Evolutionary conservation across 2,113 vertebrate species (phyloP).

Genomic region (Epinephelus moara): DNA sequence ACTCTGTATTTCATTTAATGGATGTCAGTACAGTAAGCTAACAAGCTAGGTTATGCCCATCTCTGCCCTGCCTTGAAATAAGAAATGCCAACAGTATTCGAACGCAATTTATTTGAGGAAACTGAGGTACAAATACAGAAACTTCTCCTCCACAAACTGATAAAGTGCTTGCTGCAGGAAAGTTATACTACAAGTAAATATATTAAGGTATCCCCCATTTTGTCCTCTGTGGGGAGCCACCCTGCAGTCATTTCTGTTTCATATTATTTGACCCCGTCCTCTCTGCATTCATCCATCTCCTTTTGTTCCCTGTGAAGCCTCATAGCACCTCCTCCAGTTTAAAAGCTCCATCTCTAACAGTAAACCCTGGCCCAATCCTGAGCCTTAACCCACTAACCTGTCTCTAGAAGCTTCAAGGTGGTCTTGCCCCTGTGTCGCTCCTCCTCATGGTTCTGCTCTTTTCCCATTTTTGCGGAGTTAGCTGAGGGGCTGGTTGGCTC

Average conservation of each 20-base stretch:
- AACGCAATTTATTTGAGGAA: constrained; percentile 4
- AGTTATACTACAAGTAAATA: constrained; percentile 14
- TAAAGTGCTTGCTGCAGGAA: constrained; percentile 17
- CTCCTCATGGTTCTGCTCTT: constrained; percentile 16
- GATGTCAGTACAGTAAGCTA: not conserved
- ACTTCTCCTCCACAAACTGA: constrained; percentile 34
- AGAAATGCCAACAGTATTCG: not conserved
- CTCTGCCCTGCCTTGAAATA: not conserved
- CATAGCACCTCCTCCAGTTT: constrained; percentile 22
- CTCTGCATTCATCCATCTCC: constrained; percentile 13
- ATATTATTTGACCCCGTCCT: constrained; percentile 3
- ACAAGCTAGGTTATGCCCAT: not conserved
- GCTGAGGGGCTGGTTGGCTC: constrained; percentile 10
- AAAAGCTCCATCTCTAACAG: constrained; percentile 74
- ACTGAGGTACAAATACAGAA: constrained; percentile 56
- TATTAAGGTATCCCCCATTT: not conserved
- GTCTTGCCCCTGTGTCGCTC: constrained; percentile 41
- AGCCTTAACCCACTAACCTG: constrained; percentile 41
- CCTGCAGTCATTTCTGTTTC: constrained; percentile 42
- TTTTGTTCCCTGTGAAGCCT: constrained; percentile 25
- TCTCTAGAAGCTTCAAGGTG: constrained; percentile 50
- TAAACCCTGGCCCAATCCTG: constrained; percentile 12
- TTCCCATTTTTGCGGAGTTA: not conserved
- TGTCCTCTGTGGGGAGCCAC: not conserved
- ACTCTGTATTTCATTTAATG: not conserved